A percentile compares a stretch with the other conserved stretches of the same genome.
Conservation (phyloP, 2,113 vertebrate genomes). For the Phalacrocorax aristotelis region DNA sequence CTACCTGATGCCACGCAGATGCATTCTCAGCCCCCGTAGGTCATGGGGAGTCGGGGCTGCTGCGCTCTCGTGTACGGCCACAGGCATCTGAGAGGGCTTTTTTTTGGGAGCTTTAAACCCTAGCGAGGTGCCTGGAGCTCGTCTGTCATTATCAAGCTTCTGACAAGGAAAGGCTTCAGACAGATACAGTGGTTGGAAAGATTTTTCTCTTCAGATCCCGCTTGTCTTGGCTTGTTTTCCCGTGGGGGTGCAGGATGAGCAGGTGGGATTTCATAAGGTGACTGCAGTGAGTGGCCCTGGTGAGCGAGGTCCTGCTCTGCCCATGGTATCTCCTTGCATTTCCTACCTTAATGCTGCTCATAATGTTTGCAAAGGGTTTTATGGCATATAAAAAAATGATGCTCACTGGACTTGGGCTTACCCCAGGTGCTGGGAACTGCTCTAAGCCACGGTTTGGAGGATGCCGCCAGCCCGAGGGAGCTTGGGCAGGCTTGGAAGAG, state of each 20-base stretch:
- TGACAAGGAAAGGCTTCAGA: background rate
- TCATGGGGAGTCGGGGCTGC: background rate
- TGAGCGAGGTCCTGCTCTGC: background rate
- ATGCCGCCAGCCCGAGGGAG: too few relatives aligned
- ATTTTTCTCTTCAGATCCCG: background rate
- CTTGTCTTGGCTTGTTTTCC: background rate
- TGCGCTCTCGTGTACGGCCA: background rate
- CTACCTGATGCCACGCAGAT: conserved; percentile 32
- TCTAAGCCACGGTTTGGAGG: accelerated
- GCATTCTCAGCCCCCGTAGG: conserved; percentile 8
- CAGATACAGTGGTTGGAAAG: accelerated
- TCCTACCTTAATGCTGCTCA: accelerated
- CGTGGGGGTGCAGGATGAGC: accelerated
- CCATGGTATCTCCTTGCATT: accelerated
- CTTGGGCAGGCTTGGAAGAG: background rate
- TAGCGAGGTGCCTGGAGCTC: background rate
- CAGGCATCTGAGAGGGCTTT: background rate
- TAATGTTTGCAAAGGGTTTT: background rate
- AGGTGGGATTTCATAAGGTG: background rate
- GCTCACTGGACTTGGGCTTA: background rate
- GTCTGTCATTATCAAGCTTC: background rate
- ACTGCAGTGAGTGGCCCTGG: accelerated
- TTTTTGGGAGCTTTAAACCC: background rate
- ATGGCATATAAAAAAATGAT: background rate
- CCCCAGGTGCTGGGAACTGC: background rate